phyloP scores from a whole-genome alignment of 1,140 invertebrate species.

The Spodoptera litura region DNA sequence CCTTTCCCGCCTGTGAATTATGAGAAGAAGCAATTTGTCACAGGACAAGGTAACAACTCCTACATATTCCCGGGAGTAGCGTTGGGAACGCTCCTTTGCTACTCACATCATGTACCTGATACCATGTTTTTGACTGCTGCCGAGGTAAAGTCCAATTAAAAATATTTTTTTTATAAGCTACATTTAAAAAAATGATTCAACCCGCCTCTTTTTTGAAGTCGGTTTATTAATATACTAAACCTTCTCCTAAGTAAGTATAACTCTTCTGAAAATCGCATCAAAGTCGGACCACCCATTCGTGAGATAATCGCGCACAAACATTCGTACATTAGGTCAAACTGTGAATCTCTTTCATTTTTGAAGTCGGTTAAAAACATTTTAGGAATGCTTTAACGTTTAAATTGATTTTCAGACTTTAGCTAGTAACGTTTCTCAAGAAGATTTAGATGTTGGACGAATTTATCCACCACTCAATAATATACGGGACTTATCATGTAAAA shows the following conservation, averaged over 20 bases:
- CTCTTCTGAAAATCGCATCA: too few species aligned
- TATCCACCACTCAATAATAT: constrained; percentile 96
- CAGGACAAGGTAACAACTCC: constrained; percentile 97
- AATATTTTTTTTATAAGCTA: too few species aligned
- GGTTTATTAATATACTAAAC: too few species aligned
- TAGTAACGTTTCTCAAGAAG: constrained; percentile 91
- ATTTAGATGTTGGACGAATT: constrained; percentile 94
- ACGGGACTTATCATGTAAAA: constrained; percentile 93
- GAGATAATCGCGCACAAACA: too few species aligned
- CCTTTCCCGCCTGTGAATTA: constrained; percentile 93
- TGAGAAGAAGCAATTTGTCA: constrained; percentile 91
- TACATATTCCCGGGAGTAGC: constrained; percentile 98
- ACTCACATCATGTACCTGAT: constrained; percentile 94
- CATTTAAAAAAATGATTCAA: too few species aligned
- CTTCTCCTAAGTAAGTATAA: too few species aligned
- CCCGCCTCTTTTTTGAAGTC: too few species aligned
- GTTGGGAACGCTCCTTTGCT: constrained; percentile 93
- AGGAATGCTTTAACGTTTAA: constrained; percentile 75
- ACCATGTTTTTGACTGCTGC: constrained; percentile 95
- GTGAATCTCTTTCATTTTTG: too few species aligned
- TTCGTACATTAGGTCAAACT: too few species aligned
- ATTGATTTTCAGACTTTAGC: constrained; percentile 89
- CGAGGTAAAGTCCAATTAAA: constrained; percentile 83
- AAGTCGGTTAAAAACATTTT: too few species aligned
- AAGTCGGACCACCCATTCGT: too few species aligned